These are phyloP conservation scores for Hirtodrosophila duncani DNA, from an alignment of 2,888 invertebrate species.

Conservation along the genomic window DNA sequence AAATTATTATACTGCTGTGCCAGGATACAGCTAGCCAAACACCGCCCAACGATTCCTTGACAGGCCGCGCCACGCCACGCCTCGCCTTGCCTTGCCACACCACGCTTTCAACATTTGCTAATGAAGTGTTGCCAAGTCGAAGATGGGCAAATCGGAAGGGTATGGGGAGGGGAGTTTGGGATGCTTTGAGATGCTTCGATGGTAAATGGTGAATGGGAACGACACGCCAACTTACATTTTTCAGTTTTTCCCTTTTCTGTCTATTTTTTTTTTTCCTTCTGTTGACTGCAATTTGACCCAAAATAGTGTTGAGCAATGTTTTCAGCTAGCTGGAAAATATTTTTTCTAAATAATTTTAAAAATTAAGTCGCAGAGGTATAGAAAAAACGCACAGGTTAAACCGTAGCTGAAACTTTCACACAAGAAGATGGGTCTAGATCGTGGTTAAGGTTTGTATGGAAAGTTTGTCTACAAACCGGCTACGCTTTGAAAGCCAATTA, in stretches of 20 bases:
- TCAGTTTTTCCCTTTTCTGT: constrained; percentile 33
- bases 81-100: background rate
- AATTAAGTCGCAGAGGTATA: too few species aligned
- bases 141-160: constrained; percentile 16
- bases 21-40: constrained; percentile 6
- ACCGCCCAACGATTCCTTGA: too few species aligned
- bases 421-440: too few species aligned
- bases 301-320: too few species aligned
- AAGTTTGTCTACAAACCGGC: too few species aligned
- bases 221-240: constrained; percentile 57
- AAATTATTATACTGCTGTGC: constrained; percentile 55
- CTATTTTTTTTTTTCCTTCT: background rate
- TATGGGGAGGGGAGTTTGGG: constrained; percentile 9
- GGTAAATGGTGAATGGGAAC: constrained; percentile 1
- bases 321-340: too few species aligned
- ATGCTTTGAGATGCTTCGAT: constrained; percentile 7
- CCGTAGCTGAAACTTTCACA: too few species aligned
- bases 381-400: too few species aligned
- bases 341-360: too few species aligned
- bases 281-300: too few species aligned
- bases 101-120: constrained; percentile 55
- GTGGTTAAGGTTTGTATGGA: too few species aligned
- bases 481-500: too few species aligned
- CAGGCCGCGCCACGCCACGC: background rate
- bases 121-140: constrained; percentile 62